phyloP scores from a whole-genome alignment of 2,888 invertebrate species.

The Lagria hirta region DNA sequence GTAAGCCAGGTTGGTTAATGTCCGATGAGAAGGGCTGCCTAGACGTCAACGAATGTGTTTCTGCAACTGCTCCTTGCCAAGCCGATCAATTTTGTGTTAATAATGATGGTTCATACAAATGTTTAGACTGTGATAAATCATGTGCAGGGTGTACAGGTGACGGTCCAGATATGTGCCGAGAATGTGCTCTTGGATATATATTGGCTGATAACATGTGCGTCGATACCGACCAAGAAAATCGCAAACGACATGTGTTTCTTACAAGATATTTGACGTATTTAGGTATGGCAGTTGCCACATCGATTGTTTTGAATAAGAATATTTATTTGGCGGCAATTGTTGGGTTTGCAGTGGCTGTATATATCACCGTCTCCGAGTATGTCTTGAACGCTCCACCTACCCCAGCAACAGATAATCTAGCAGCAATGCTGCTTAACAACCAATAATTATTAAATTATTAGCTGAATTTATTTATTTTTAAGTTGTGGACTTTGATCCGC shows the following conservation, averaged over 20 bases:
- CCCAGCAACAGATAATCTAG: conserved; percentile 39
- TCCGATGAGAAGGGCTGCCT: conserved; percentile 75
- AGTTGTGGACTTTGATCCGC: too few relatives aligned
- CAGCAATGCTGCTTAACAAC: too few relatives aligned
- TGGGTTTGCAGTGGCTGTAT: conserved; percentile 76
- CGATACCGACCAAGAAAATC: conserved; percentile 57
- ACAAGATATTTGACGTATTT: conserved; percentile 81
- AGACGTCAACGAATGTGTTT: conserved; percentile 83
- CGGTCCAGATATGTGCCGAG: conserved; percentile 87
- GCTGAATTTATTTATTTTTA: too few relatives aligned
- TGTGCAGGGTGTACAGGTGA: conserved; percentile 84
- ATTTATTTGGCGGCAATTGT: conserved; percentile 74
- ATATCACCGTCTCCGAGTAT: conserved; percentile 85
- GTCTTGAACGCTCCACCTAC: conserved; percentile 55
- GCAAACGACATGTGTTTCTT: conserved; percentile 61
- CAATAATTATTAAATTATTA: too few relatives aligned
- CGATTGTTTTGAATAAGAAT: conserved; percentile 81
- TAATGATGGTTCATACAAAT: conserved; percentile 79
- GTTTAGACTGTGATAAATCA: conserved; percentile 81
- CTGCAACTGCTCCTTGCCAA: conserved; percentile 57
- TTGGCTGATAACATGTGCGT: conserved; percentile 76
- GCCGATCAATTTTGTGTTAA: conserved; percentile 85
- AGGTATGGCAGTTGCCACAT: conserved; percentile 81
- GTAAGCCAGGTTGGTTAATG: conserved; percentile 73
- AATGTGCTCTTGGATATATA: conserved; percentile 74